These are phyloP conservation scores for Lytechinus variegatus DNA, from an alignment of 35 echinoderm and acorn worm species.

Conservation along the genomic window DNA sequence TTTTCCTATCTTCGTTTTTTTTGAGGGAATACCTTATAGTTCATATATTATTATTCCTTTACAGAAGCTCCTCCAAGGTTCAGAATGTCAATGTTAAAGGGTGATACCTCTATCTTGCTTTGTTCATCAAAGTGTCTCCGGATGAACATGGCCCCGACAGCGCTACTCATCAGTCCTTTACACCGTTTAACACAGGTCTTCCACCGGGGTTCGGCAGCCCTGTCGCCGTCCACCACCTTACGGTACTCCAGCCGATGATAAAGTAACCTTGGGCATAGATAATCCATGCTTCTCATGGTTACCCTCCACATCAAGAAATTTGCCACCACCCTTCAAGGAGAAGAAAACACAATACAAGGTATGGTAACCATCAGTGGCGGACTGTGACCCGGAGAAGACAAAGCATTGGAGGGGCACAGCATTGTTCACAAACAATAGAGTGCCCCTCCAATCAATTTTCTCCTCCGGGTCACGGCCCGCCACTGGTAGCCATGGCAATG, in stretches of 20 bases:
- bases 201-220: constrained; percentile 63
- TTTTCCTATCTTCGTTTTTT: too few relatives aligned
- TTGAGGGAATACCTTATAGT: too few relatives aligned
- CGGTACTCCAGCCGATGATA: constrained; percentile 57
- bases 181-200: constrained; percentile 47
- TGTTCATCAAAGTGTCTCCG: constrained; percentile 69
- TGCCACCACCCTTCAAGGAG: constrained; percentile 37
- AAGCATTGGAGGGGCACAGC: too few relatives aligned
- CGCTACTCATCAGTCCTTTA: constrained; percentile 26
- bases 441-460: too few relatives aligned
- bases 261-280: constrained; percentile 45
- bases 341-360: neutral
- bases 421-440: too few relatives aligned
- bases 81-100: too few relatives aligned
- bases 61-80: too few relatives aligned
- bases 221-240: constrained; percentile 53
- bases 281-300: constrained; percentile 31
- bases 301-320: constrained; percentile 64
- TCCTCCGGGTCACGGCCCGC: too few relatives aligned
- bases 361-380: too few relatives aligned
- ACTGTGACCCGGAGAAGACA: too few relatives aligned
- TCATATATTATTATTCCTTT: too few relatives aligned
- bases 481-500: too few relatives aligned
- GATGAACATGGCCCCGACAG: constrained; percentile 73
- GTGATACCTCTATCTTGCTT: constrained; percentile 65